phyloP scores from a whole-genome alignment of 92 coral and sea anemone genomes.

The Umimayanthus kanabou region DNA sequence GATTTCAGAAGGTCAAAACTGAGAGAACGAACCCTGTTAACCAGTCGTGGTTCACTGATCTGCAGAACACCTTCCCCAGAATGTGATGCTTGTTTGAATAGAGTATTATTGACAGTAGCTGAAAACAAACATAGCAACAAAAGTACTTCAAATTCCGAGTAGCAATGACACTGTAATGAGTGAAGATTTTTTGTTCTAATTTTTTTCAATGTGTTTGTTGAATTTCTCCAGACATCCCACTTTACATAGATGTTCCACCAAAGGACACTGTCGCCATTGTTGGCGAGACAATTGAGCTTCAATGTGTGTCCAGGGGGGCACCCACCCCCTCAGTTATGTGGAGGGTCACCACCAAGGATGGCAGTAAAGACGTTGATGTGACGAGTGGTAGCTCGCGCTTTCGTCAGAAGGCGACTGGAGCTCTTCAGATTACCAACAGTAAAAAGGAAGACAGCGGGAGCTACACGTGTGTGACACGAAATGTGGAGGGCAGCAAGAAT shows the following conservation, averaged over 20 bases:
- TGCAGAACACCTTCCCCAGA: too few species aligned
- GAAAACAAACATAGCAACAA: too few species aligned
- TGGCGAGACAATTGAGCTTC: slow-evolving; percentile 75
- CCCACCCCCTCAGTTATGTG: slow-evolving; percentile 72
- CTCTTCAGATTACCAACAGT: slow-evolving; percentile 63
- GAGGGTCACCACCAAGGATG: slow-evolving; percentile 53
- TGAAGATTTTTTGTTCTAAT: too few species aligned
- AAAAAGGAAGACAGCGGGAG: slow-evolving; percentile 66
- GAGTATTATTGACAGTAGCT: too few species aligned
- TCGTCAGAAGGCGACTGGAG: slow-evolving; percentile 63
- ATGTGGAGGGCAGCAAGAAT: slow-evolving; percentile 46
- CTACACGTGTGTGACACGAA: slow-evolving; percentile 72
- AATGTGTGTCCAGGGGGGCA: slow-evolving; percentile 70
- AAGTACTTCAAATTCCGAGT: too few species aligned
- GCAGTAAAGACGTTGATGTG: slow-evolving; percentile 51
- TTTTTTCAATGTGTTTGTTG: too few species aligned
- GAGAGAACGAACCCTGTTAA: too few species aligned
- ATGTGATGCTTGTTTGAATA: too few species aligned
- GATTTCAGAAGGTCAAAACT: too few species aligned
- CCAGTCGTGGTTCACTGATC: too few species aligned
- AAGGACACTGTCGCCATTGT: slow-evolving; percentile 63
- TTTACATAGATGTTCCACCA: slow-evolving; percentile 78
- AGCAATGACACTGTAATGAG: too few species aligned
- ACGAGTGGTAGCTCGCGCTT: slow-evolving; percentile 56
- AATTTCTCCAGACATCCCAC: slow-evolving; percentile 55